Percentiles rank a stretch among this genome's conserved stretches.
Conservation (phyloP, 1,140 invertebrate genomes). For the Sarcophaga peregrina region DNA sequence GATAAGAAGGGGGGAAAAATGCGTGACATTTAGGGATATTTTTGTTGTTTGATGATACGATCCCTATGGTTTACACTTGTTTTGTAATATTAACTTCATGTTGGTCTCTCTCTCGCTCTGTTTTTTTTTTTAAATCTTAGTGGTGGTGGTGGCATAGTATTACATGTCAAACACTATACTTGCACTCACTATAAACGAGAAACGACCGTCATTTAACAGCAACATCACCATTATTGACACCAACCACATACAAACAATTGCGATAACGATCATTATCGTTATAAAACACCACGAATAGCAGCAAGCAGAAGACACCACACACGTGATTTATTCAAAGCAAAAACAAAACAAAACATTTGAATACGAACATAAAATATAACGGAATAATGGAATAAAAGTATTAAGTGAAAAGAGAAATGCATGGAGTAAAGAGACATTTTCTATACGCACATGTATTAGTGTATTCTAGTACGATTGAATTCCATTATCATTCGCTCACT, state of each 20-base stretch:
- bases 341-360: neutral
- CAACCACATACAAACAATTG: neutral
- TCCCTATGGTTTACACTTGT: slow-evolving; percentile 2
- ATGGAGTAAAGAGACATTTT: neutral
- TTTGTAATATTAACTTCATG: slow-evolving; percentile 21
- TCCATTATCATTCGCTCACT: too few relatives aligned
- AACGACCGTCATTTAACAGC: neutral
- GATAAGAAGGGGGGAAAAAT: neutral
- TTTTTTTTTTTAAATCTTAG: neutral
- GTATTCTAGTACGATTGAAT: neutral
- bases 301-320: neutral
- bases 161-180: slow-evolving; percentile 11
- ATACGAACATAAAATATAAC: neutral
- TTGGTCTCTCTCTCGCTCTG: neutral
- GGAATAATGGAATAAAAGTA: neutral
- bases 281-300: neutral
- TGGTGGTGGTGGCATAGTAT: slow-evolving; percentile 9
- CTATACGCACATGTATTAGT: neutral
- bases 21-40: slow-evolving; percentile 9
- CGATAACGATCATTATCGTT: neutral
- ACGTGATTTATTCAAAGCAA: slow-evolving; percentile 10
- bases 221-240: neutral
- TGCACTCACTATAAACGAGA: neutral
- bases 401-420: neutral
- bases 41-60: neutral